Evolutionary conservation across 2,888 invertebrate genomes (phyloP), one percentile per base, ranked within the genome.

Genomic region (Andrena minutula): DNA sequence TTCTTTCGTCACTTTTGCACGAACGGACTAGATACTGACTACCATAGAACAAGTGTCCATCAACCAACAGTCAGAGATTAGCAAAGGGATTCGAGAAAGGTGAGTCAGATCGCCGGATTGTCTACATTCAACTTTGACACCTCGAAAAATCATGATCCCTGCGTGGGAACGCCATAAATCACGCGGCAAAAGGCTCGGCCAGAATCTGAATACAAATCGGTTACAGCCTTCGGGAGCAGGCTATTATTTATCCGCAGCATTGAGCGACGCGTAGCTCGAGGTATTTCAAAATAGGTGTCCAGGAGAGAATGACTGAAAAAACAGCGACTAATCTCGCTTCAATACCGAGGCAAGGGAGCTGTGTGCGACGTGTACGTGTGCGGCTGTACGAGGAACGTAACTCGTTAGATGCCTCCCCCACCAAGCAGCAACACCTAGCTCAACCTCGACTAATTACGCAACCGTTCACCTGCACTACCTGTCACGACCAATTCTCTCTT

Each of bases 381-480:
- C 28, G 63, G 20, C 35, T 71, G 32, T 30, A 56, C 26, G 56
- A 75, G 63, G 47, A 79, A 58, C 79, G 58, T 71, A 79, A 79
- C 83, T 70, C 83, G 75, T 63, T 73, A 72, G 84, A 74, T 63
- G 60, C 56, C 74, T 79, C 82, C 76, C 75, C 82, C 82, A 79
- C 85, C 84, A 58, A 8, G 2, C 20, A 41, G 74, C 64, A 72
- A 75, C 82, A 82, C 76, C 86, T 85, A 86, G 68, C 84, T 78
- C 60, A 80, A 83, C 86, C 86, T 83, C 80, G 74, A 61, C 83
- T 85, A 86, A 86, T 85, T 86, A 83, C 86, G 86, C 83, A 86
- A 86, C 83, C 23, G 75, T 75, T 82, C 83, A 83, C 78, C 80
- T 80, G 83, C 76, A 60, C 77, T 76, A 82, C 84, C 75, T 78